These are phyloP conservation scores for Mimumesa dahlbomi DNA, from an alignment of 2,888 invertebrate species.

Conservation along the genomic window DNA sequence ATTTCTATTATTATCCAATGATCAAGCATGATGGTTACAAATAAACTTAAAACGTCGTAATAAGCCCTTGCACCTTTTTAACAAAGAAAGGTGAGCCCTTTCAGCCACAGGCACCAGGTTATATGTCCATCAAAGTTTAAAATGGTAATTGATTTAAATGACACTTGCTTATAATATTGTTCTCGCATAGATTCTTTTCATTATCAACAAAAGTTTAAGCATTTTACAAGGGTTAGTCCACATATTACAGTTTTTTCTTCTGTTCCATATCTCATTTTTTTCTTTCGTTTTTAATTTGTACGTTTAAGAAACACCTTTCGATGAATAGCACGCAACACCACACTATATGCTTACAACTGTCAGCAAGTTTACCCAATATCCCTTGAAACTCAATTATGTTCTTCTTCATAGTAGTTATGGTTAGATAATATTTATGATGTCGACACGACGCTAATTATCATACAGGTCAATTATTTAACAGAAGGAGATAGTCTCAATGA, in stretches of 20 bases:
- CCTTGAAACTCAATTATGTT: slow-evolving; percentile 65
- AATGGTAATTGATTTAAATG: slow-evolving; percentile 74
- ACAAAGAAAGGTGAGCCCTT: slow-evolving; percentile 64
- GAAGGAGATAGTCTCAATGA: slow-evolving; percentile 65
- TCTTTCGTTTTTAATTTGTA: slow-evolving; percentile 70
- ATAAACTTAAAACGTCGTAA: slow-evolving; percentile 68
- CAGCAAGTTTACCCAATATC: slow-evolving; percentile 64
- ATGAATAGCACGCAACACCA: slow-evolving; percentile 74
- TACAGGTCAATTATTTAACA: slow-evolving; percentile 72
- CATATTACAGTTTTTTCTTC: slow-evolving; percentile 70
- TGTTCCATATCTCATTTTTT: slow-evolving; percentile 51
- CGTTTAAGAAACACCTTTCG: slow-evolving; percentile 76
- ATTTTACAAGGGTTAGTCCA: slow-evolving; percentile 77
- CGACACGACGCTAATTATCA: slow-evolving; percentile 74
- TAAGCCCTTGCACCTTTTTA: slow-evolving; percentile 69
- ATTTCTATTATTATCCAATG: slow-evolving; percentile 69
- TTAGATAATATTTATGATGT: slow-evolving; percentile 73
- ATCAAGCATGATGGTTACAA: slow-evolving; percentile 68
- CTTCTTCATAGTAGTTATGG: slow-evolving; percentile 64
- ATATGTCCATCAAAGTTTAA: slow-evolving; percentile 74
- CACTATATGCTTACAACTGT: slow-evolving; percentile 67
- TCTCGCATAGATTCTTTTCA: slow-evolving; percentile 77
- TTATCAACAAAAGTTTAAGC: slow-evolving; percentile 78
- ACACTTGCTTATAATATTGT: slow-evolving; percentile 75
- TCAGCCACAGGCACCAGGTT: slow-evolving; percentile 74